Conservation (phyloP, 2,797 vertebrate genomes). For the Gymnothorax javanicus region DNA sequence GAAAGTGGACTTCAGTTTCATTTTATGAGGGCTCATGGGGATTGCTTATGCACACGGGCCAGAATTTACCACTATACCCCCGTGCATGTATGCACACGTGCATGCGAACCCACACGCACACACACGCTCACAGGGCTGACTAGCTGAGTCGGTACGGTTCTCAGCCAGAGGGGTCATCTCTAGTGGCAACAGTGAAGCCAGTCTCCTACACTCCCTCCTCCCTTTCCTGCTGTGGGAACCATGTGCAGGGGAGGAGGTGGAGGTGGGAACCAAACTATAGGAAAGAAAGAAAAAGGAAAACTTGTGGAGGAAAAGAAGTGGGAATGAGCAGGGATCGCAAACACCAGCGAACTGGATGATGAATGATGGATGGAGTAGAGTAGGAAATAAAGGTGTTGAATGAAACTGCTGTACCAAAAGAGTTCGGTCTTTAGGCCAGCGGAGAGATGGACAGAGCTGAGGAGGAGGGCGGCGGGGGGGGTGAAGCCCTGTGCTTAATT, state of each 20-base stretch:
- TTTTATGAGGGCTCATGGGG: too few relatives aligned
- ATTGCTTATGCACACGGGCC: neutral
- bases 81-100: conserved; percentile 26
- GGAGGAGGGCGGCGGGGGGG: conserved; percentile 31
- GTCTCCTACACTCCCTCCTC: conserved; percentile 52
- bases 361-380: conserved; percentile 10
- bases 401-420: neutral
- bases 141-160: conserved; percentile 57
- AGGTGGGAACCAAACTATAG: neutral
- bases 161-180: conserved; percentile 33
- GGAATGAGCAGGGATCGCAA: neutral
- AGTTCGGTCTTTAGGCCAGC: conserved; percentile 3
- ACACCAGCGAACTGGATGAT: conserved; percentile 13
- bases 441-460: conserved; percentile 40
- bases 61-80: neutral
- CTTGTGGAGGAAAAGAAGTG: conserved; percentile 21
- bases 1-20: too few relatives aligned
- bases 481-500: conserved; percentile 44
- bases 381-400: neutral
- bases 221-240: conserved; percentile 30
- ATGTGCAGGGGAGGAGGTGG: neutral
- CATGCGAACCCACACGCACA: conserved; percentile 30
- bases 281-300: conserved; percentile 33
- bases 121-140: conserved; percentile 40
- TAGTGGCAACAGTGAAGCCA: conserved; percentile 55